Conservation (phyloP, 1,140 invertebrate species). For the Scaptomyza pallida region DNA sequence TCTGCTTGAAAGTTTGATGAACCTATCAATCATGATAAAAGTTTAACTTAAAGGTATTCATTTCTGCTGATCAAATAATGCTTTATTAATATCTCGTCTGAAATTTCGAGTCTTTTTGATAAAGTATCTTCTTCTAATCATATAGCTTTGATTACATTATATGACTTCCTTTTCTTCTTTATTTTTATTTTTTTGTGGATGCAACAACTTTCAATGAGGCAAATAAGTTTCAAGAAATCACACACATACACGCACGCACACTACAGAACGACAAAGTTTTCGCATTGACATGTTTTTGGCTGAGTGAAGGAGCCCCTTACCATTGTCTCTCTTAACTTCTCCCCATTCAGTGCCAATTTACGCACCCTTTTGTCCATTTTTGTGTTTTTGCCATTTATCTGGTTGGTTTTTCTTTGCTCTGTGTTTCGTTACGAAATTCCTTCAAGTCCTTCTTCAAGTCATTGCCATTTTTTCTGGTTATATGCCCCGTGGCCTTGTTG, state of each 20-base stretch:
- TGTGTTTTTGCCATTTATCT: conserved; percentile 73
- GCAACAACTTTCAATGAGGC: conserved; percentile 37
- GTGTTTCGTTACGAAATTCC: background rate
- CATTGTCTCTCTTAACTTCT: background rate
- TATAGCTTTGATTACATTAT: background rate
- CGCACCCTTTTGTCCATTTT: conserved; percentile 71
- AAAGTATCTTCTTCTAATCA: background rate
- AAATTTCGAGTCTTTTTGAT: too few relatives aligned
- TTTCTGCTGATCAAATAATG: too few relatives aligned
- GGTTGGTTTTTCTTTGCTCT: conserved; percentile 9
- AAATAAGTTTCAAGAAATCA: conserved; percentile 47
- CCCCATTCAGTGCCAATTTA: conserved; percentile 45
- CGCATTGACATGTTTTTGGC: conserved; percentile 75
- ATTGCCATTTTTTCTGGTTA: background rate
- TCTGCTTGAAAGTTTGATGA: too few relatives aligned
- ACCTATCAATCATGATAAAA: too few relatives aligned
- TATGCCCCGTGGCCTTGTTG: conserved; percentile 46
- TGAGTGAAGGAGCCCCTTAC: conserved; percentile 2
- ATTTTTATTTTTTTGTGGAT: conserved; percentile 5
- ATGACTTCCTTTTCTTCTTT: background rate
- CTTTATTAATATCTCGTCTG: too few relatives aligned
- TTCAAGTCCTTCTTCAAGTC: background rate
- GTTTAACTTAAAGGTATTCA: too few relatives aligned
- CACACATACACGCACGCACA: conserved; percentile 37
- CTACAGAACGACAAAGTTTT: conserved; percentile 66